phyloP scores from a whole-genome alignment of 2,797 vertebrate genomes.

The Molossus molossus region DNA sequence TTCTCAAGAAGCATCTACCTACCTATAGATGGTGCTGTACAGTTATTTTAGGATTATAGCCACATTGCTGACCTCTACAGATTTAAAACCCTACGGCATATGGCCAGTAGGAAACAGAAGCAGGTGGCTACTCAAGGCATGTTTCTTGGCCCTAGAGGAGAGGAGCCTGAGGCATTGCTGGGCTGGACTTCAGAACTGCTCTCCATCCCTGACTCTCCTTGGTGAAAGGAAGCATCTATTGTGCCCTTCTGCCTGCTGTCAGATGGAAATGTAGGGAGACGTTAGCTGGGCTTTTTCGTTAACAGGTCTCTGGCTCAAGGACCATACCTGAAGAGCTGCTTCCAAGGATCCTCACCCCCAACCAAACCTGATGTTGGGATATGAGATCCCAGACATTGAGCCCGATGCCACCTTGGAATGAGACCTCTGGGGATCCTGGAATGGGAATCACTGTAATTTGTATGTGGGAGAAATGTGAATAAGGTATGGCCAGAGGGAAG shows the following conservation, averaged over 20 bases:
- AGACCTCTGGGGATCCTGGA: background rate
- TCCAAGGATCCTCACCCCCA: background rate
- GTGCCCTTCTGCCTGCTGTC: background rate
- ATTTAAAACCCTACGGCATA: background rate
- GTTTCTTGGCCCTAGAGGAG: background rate
- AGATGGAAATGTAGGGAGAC: background rate
- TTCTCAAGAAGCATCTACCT: constrained; percentile 50
- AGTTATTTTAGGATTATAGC: constrained; percentile 30
- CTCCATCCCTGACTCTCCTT: background rate
- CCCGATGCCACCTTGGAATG: background rate
- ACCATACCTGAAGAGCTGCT: background rate
- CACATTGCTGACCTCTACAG: background rate
- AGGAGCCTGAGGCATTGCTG: background rate
- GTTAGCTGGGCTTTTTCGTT: background rate
- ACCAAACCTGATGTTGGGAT: background rate
- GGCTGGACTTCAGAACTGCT: background rate
- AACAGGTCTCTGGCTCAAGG: background rate
- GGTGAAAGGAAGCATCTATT: background rate
- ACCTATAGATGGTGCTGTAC: background rate
- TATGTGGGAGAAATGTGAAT: background rate
- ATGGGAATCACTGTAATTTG: background rate
- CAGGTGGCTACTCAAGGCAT: background rate
- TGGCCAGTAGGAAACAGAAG: background rate
- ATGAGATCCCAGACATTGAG: background rate
- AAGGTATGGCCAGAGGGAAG: background rate